Base-by-base conservation (phyloP, 2,797 vertebrate genomes). In the Prunella strophiata region DNA sequence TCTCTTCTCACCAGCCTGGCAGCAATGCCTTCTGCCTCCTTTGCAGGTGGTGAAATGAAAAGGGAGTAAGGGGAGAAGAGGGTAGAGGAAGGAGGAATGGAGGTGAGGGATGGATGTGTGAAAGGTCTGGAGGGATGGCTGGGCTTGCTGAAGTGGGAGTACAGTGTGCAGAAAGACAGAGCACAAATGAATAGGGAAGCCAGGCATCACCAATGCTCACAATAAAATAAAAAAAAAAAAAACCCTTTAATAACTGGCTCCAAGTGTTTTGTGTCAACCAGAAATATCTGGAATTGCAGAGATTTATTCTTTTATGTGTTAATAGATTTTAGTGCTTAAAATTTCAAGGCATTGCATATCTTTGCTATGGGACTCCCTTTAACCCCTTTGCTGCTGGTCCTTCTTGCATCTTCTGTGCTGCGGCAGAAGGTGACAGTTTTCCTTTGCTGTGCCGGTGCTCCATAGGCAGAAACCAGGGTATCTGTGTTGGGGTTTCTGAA, bases 401-500 rank as follows among this genome's bases (percentile, higher is more conserved):
- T 96, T 91, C 96, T 91, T 79, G 93, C 59, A 91, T 97, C 97
- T 97, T 97, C 96, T 55, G 93, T 78, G 92, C 83, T 90, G 94
- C 23, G 92, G 94, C 79, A 94, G 95, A 97, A 96, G 4, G 95
- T 94, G 89, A 97, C 93, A 68, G 80, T 79, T 97, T 97, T 97
- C 86, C 92, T 97, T 88, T 89, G 89, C 25, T 94, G 92, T 48
- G 93, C 32, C 2, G 96, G 85, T 57, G 88, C 93, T 96, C 95
- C 92, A 89, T 89, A 94, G 89, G 95, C 61, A 92, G 96, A 94
- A 89, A 88, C 95, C 81, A 96, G 68, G 51, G 95, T 87, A 90
- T 96, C 94, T 94, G 96, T 96, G 93, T 75, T 88, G 95, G 96
- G 82, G 34, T 97, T 97, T 96, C 94, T 97, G 96, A 97, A 97